phyloP scores from a whole-genome alignment of 2,797 vertebrate species.

The Gobionotothen gibberifrons region DNA sequence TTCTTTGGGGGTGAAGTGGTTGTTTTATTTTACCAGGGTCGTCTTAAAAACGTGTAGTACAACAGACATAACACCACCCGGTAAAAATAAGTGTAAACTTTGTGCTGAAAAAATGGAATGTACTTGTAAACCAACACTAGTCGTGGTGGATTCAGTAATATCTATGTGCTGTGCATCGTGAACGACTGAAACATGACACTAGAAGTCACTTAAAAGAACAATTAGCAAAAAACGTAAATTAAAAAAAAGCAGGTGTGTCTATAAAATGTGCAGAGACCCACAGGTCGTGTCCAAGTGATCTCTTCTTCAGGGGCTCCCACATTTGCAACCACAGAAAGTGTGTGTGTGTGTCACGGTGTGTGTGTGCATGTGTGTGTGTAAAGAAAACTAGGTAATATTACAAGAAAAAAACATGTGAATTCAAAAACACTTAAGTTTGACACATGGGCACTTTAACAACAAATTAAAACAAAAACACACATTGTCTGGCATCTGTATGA shows the following conservation, averaged over 20 bases:
- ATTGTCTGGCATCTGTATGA: slow-evolving; percentile 76
- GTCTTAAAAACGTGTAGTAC: slow-evolving; percentile 46
- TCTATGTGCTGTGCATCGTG: slow-evolving; percentile 62
- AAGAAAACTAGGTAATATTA: slow-evolving; percentile 61
- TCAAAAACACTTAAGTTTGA: slow-evolving; percentile 73
- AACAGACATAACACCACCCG: slow-evolving; percentile 66
- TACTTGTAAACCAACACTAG: slow-evolving; percentile 80
- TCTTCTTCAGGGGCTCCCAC: slow-evolving; percentile 85
- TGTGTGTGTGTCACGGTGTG: slow-evolving; percentile 30
- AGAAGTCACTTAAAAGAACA: slow-evolving; percentile 56
- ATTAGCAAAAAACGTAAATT: slow-evolving; percentile 24
- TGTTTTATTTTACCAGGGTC: slow-evolving; percentile 60
- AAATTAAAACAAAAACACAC: slow-evolving; percentile 47
- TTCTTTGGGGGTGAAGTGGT: slow-evolving; percentile 63
- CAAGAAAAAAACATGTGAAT: slow-evolving; percentile 58
- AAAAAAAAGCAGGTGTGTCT: slow-evolving; percentile 57
- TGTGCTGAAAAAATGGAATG: slow-evolving; percentile 81
- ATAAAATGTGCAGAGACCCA: slow-evolving; percentile 71
- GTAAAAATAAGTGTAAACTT: slow-evolving; percentile 76
- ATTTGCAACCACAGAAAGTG: slow-evolving; percentile 56
- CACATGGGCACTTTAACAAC: slow-evolving; percentile 80
- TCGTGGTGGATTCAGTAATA: slow-evolving; percentile 63
- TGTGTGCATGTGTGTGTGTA: slow-evolving; percentile 35
- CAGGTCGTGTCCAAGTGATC: slow-evolving; percentile 65
- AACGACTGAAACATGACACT: slow-evolving; percentile 42